Evolutionary conservation across 2,113 vertebrate genomes (phyloP), one percentile per base, ranked within the genome.

Genomic region (Ranitomeya variabilis): DNA sequence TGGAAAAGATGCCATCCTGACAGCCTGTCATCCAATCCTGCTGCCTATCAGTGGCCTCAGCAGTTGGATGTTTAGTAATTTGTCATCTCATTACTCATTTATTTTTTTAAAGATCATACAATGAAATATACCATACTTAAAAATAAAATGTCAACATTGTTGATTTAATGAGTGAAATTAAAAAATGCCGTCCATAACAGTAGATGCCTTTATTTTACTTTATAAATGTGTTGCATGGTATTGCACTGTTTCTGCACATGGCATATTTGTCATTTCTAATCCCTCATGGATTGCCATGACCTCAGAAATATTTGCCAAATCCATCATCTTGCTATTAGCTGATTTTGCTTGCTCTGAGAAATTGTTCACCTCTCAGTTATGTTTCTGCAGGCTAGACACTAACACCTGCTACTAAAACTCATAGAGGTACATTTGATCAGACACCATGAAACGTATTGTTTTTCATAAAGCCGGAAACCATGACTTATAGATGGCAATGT

Each of bases 311-410:
- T 82, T 88, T 82, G 31, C 66, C 78, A 88, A 62, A 81, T 88
- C 69, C 55, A 88, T 88, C 86, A 87, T 88, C 80, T 83, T 81
- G 54, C 86, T 60, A 88, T 88, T 82, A 82, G 54, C 23, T 82
- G 80, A 62, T 82, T 88, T 82, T 88, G 79, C 86, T 88, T 67
- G 67, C 86, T 74, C 80, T 52, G 79, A 83, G 57, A 80, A 83
- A 74, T 26, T 88, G 54, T 18, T 74, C 66, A 82, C 54, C 79
- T 15, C 66, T 88, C 79, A 74, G 54, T 82, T 88, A 71, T 74
- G 81, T 82, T 83, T 76, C 80, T 83, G 67, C 67, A 73, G 67
- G 86, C 59, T 62, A 52, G 23, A 59, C n/a, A 26, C 26, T 60
- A 82, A 82, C 79, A 87, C 67, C 86, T 87, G 79, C 86, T 74